phyloP scores from a whole-genome alignment of 2,113 vertebrate genomes.

The Phocoena phocoena region DNA sequence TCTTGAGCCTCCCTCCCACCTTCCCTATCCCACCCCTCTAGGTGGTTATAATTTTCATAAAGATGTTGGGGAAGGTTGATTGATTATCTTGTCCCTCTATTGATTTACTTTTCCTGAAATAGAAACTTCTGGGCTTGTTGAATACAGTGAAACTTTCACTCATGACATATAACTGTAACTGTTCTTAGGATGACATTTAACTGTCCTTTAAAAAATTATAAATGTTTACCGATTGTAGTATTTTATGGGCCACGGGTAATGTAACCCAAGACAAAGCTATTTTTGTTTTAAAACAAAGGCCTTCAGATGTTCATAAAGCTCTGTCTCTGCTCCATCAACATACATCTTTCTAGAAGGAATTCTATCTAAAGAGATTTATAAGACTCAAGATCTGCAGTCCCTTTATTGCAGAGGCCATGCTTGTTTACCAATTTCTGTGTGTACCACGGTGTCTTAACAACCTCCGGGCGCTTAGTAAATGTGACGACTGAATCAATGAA shows the following conservation, averaged over 20 bases:
- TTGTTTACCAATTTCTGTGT: background rate
- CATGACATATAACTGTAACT: background rate
- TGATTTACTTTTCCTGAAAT: conserved; percentile 17
- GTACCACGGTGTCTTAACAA: background rate
- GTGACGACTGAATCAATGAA: background rate
- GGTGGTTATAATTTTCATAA: background rate
- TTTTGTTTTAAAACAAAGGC: conserved; percentile 15
- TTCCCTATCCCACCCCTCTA: too few relatives aligned
- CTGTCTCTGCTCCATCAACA: background rate
- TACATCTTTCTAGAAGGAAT: background rate
- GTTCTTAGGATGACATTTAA: background rate
- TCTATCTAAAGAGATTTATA: background rate
- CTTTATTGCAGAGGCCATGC: background rate
- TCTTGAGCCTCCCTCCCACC: too few relatives aligned
- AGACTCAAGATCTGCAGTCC: background rate
- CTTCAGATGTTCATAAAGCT: background rate
- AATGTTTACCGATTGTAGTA: background rate
- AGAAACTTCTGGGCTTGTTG: background rate
- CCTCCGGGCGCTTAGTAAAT: background rate
- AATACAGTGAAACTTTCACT: background rate
- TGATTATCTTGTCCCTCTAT: background rate
- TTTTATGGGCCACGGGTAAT: background rate
- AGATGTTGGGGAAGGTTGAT: background rate
- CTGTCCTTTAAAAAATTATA: background rate
- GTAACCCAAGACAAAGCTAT: background rate